These are phyloP conservation scores for Hylomyscus alleni DNA, from an alignment of 2,797 vertebrate genomes.

Conservation along the genomic window DNA sequence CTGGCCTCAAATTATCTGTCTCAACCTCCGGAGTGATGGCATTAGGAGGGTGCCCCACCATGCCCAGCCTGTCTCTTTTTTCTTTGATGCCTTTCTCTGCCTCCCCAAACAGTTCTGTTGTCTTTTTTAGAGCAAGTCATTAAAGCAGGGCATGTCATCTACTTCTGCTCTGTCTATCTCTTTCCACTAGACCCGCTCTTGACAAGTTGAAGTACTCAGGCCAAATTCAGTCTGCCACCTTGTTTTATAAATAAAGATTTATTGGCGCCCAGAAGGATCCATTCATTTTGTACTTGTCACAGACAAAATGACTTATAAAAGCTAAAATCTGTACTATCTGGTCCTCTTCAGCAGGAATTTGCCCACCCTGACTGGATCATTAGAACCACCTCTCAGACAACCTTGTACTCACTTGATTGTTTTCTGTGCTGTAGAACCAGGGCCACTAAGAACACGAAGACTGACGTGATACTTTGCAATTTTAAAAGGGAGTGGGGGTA, in stretches of 20 bases:
- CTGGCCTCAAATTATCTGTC: neutral
- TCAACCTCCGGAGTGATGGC: neutral
- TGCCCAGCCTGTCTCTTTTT: neutral
- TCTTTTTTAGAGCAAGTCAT: neutral
- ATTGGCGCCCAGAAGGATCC: too few relatives aligned
- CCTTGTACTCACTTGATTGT: neutral
- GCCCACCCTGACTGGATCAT: neutral
- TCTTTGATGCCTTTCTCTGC: neutral
- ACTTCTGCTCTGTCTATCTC: neutral
- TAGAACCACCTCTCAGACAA: neutral
- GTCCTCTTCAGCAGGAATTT: neutral
- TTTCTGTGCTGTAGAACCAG: neutral
- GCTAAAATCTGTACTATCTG: neutral
- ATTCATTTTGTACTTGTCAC: neutral
- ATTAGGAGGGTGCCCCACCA: neutral
- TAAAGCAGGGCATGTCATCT: neutral
- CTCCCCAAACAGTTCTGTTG: neutral
- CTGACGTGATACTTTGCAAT: neutral
- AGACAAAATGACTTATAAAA: neutral
- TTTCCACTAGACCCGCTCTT: neutral
- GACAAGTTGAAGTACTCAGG: neutral
- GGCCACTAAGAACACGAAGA: neutral
- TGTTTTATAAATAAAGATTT: slow-evolving; percentile 17
- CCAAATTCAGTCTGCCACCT: neutral
- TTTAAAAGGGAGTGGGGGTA: neutral